Conservation (phyloP, 2,113 vertebrate genomes). For the Sebastes schlegelii region DNA sequence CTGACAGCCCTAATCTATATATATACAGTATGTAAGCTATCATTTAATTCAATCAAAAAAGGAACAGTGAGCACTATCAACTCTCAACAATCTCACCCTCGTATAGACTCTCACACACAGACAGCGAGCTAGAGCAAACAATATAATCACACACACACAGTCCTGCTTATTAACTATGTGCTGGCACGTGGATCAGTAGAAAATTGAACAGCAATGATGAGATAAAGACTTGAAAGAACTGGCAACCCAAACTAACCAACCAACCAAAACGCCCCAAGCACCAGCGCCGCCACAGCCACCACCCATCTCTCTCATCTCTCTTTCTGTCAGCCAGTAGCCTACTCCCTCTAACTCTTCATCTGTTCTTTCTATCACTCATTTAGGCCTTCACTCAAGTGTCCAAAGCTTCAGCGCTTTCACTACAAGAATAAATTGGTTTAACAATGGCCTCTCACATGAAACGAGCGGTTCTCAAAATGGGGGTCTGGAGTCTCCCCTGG, state of each 20-base stretch:
- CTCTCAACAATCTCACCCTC: neutral
- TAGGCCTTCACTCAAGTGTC: neutral
- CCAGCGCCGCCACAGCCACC: neutral
- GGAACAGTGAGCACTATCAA: neutral
- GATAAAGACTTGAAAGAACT: conserved; percentile 3
- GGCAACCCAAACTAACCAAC: neutral
- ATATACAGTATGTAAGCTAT: too few relatives aligned
- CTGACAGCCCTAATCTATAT: too few relatives aligned
- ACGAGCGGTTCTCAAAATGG: neutral
- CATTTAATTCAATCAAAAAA: neutral
- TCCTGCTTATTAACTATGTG: conserved; percentile 21
- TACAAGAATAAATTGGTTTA: conserved; percentile 4
- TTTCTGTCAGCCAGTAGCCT: neutral
- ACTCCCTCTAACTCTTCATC: neutral
- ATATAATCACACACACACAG: conserved; percentile 4
- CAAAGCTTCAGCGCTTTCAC: neutral
- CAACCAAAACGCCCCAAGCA: neutral
- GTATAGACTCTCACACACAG: neutral
- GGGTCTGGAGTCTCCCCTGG: neutral
- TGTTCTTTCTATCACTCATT: neutral
- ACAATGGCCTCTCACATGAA: neutral
- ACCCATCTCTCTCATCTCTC: conserved; percentile 13
- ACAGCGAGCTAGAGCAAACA: neutral
- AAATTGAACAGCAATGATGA: conserved; percentile 14
- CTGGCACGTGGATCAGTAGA: conserved; percentile 5